phyloP scores from a whole-genome alignment of 2,113 vertebrate genomes.

The Collichthys lucidus region DNA sequence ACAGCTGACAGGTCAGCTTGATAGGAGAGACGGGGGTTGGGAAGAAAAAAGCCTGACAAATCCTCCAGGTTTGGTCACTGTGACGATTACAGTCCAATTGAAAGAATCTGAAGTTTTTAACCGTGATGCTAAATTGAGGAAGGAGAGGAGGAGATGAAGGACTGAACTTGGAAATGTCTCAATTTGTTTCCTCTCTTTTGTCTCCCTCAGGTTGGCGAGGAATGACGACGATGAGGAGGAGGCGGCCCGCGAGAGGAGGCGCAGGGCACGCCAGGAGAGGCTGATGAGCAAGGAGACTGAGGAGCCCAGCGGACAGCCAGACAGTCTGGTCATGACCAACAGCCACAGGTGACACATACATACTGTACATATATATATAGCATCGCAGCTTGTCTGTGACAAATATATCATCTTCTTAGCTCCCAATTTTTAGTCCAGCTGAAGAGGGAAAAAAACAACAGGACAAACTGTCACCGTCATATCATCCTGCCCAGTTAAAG shows the following conservation, averaged over 20 bases:
- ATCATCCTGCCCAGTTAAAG: background rate
- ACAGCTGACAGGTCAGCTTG: conserved; percentile 71
- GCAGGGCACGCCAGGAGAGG: conserved; percentile 93
- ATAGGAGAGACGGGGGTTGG: conserved; percentile 45
- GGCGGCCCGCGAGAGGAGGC: conserved; percentile 93
- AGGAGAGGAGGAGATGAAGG: background rate
- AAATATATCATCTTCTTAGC: background rate
- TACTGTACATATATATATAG: background rate
- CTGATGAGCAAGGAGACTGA: conserved; percentile 85
- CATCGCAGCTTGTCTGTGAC: background rate
- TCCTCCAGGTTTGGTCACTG: conserved; percentile 56
- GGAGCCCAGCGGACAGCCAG: conserved; percentile 83
- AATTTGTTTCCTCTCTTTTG: conserved; percentile 29
- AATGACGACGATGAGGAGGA: conserved; percentile 96
- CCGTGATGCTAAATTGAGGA: conserved; percentile 47
- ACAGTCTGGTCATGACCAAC: conserved; percentile 86
- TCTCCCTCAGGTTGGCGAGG: conserved; percentile 84
- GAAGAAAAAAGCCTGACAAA: conserved; percentile 30
- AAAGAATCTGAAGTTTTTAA: conserved; percentile 63
- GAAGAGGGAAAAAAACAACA: background rate
- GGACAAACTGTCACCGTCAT: background rate
- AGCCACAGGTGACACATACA: conserved; percentile 89
- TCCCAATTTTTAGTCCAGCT: background rate
- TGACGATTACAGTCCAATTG: conserved; percentile 68
- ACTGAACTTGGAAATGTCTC: conserved; percentile 5